These are phyloP conservation scores for Maniola hyperantus DNA, from an alignment of 2,888 invertebrate species.

Conservation along the genomic window DNA sequence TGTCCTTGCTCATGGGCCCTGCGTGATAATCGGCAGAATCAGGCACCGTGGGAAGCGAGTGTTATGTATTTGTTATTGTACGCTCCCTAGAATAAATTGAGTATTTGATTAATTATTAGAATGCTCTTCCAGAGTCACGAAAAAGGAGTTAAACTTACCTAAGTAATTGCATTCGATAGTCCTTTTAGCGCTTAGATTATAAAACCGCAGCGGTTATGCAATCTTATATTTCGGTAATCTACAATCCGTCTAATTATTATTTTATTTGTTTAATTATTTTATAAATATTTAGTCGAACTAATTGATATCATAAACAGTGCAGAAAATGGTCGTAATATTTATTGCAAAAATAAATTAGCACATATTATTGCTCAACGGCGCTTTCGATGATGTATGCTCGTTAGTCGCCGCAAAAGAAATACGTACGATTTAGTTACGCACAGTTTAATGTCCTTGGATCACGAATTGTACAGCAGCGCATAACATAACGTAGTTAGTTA, in stretches of 20 bases:
- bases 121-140: neutral
- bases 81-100: too few species aligned
- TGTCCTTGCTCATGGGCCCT: too few species aligned
- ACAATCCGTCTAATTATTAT: neutral
- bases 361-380: constrained; percentile 63
- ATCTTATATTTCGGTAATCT: neutral
- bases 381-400: constrained; percentile 63
- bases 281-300: constrained; percentile 49
- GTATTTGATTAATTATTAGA: too few species aligned
- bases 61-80: too few species aligned
- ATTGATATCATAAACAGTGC: constrained; percentile 50
- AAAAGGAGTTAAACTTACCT: too few species aligned
- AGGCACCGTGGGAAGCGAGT: too few species aligned
- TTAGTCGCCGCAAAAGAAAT: constrained; percentile 60
- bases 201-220: neutral
- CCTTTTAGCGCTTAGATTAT: neutral
- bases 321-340: constrained; percentile 50
- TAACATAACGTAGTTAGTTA: constrained; percentile 59
- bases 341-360: constrained; percentile 57
- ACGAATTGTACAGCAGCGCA: constrained; percentile 56
- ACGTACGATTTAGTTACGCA: constrained; percentile 65
- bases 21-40: too few species aligned
- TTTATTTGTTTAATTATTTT: constrained; percentile 50
- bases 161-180: neutral
- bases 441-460: constrained; percentile 70